Evolutionary conservation across 2,797 vertebrate species (phyloP), one percentile per base, ranked within the genome.

Genomic region (Sternotherus odoratus): DNA sequence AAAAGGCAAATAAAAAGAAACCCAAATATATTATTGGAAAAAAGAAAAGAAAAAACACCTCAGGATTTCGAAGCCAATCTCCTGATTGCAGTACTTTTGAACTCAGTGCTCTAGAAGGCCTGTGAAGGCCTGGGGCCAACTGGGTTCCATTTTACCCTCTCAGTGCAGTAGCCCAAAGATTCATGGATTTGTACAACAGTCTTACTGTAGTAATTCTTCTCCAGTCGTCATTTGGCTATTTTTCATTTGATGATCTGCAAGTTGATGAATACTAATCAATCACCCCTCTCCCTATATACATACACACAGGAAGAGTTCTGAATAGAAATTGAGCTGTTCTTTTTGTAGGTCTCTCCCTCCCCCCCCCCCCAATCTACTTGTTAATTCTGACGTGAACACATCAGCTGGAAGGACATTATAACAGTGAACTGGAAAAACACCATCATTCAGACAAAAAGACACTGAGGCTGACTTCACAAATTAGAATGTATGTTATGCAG

Each of bases 381-480:
- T 15, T n/a, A 72, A 46, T 49, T 77, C 4, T 72, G 89, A 51
- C 75, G 30, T 49, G 69, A 21, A 81, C 0, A 0, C 28, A 24
- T 5, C 7, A 84, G 53, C 63, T 56, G 49, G 86, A 72, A 83
- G 48, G 78, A 77, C n/a, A 5, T 0, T 2, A 51, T 63, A 63
- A 53, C 19, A 19, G 1, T 28, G 1, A 10, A 75, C 79, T 8
- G 63, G 86, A 4, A 88, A 95, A 92, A 92, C 85, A 88, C 4
- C 17, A 3, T 75, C 79, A 12, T 88, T 95, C 91, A 93, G 97
- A 94, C 88, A 95, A 88, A 85, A 94, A 72, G 95, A 69, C 93
- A 19, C 60, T 89, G 79, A 87, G 92, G 53, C 92, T 88, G 91
- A 93, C 80, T 80, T 85, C 78, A 81, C 60, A 90, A 46, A 94